Percentiles rank a stretch among this genome's conserved stretches.
Evolutionary conservation across 2,888 invertebrate species (phyloP).

Genomic region (Agrypnus murinus): DNA sequence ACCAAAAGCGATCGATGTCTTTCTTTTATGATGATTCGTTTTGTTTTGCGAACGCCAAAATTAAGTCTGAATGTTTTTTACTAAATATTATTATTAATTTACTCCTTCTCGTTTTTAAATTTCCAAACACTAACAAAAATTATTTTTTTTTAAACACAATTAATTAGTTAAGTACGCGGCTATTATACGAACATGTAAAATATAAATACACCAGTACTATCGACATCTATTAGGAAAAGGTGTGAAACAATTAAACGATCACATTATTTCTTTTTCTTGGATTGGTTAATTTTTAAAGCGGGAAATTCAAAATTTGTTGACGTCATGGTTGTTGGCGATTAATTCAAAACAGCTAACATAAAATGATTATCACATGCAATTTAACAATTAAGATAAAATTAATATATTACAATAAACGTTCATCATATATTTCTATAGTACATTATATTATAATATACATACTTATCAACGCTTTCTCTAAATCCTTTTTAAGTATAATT

Average conservation of each 20-base stretch:
- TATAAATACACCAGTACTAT: constrained; percentile 8
- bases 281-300: constrained; percentile 59
- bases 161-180: neutral
- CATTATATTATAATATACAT: constrained; percentile 63
- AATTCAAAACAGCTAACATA: constrained; percentile 50
- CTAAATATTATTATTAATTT: too few relatives aligned
- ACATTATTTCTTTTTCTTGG: too few relatives aligned
- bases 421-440: constrained; percentile 57
- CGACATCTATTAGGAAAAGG: constrained; percentile 19
- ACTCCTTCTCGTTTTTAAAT: too few relatives aligned
- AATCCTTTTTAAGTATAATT: constrained; percentile 58
- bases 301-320: constrained; percentile 67
- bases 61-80: neutral
- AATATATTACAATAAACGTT: constrained; percentile 64
- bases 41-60: neutral
- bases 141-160: constrained; percentile 1
- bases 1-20: constrained; percentile 29
- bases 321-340: constrained; percentile 52
- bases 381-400: constrained; percentile 67
- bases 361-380: constrained; percentile 70
- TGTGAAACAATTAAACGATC: constrained; percentile 17
- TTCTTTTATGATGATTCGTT: constrained; percentile 3
- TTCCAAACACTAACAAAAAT: constrained; percentile 7
- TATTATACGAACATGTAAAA: constrained; percentile 17
- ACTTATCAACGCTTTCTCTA: constrained; percentile 63